Evolutionary conservation across 2,113 vertebrate species (phyloP).

Genomic region (Sciurus niger): DNA sequence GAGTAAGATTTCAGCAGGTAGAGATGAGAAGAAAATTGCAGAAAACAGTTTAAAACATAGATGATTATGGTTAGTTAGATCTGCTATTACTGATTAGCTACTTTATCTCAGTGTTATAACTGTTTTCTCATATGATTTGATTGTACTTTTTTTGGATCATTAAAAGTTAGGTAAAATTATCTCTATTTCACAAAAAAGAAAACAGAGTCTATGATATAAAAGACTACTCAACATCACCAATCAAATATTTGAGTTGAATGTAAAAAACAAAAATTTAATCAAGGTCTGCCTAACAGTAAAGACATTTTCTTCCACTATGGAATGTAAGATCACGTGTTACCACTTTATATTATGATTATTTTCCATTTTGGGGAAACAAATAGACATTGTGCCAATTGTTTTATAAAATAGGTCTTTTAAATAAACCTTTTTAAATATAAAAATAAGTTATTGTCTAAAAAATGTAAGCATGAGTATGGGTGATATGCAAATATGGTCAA

Average conservation of each 20-base stretch:
- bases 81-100: neutral
- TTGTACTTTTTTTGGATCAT: neutral
- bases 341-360: neutral
- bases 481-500: neutral
- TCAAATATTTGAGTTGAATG: neutral
- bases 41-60: conserved; percentile 9
- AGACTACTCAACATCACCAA: neutral
- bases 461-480: neutral
- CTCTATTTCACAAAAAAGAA: neutral
- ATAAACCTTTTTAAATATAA: neutral
- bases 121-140: neutral
- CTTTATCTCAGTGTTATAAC: neutral
- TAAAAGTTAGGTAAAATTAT: neutral
- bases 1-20: neutral
- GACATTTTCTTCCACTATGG: neutral
- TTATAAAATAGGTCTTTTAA: neutral
- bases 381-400: neutral
- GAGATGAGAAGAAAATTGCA: neutral
- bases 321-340: neutral
- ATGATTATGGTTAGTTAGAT: neutral
- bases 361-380: neutral
- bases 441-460: neutral
- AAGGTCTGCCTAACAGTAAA: neutral
- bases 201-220: neutral
- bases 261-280: neutral